A percentile compares a stretch with the other conserved stretches of the same genome.
Evolutionary conservation across 1,140 invertebrate genomes (phyloP).

Genomic region (Neelides sp.): DNA sequence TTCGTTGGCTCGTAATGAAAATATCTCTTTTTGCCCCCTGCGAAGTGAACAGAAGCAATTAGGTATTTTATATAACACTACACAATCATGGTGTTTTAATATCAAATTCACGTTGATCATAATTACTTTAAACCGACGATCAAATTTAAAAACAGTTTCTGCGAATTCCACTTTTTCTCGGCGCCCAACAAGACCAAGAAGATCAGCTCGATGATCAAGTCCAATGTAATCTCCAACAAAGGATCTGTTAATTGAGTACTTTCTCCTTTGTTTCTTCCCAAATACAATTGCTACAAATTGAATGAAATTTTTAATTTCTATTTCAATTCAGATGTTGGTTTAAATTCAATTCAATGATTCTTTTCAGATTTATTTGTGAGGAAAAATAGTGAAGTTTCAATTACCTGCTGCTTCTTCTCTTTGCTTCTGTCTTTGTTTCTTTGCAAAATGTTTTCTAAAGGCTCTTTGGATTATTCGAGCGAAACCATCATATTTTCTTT

Average conservation of each 20-base stretch:
- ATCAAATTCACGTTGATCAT: neutral
- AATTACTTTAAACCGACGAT: constrained; percentile 57
- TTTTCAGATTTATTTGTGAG: neutral
- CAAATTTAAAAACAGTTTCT: constrained; percentile 55
- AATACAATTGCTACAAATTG: constrained; percentile 46
- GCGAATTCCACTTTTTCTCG: constrained; percentile 58
- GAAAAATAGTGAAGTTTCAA: constrained; percentile 1
- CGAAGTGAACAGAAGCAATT: constrained; percentile 17
- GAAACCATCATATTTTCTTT: constrained; percentile 55
- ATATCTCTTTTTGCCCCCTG: constrained; percentile 49
- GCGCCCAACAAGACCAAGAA: constrained; percentile 47
- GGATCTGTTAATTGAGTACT: constrained; percentile 53
- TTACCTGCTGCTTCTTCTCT: constrained; percentile 46
- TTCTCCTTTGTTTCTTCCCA: constrained; percentile 53
- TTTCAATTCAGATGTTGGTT: too few species aligned
- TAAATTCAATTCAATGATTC: neutral
- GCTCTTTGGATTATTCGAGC: constrained; percentile 59
- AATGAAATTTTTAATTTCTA: constrained; percentile 21
- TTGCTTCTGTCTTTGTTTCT: constrained; percentile 46
- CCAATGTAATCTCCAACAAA: constrained; percentile 55
- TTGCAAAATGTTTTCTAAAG: constrained; percentile 54
- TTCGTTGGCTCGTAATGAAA: constrained; percentile 48
- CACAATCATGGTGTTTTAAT: neutral
- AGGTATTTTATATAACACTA: constrained; percentile 7
- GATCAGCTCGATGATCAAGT: constrained; percentile 47